Percentiles rank a stretch among this genome's conserved stretches.
These are phyloP conservation scores for Lissocephala sabroskyi DNA, from an alignment of 2,888 invertebrate species.

Conservation along the genomic window DNA sequence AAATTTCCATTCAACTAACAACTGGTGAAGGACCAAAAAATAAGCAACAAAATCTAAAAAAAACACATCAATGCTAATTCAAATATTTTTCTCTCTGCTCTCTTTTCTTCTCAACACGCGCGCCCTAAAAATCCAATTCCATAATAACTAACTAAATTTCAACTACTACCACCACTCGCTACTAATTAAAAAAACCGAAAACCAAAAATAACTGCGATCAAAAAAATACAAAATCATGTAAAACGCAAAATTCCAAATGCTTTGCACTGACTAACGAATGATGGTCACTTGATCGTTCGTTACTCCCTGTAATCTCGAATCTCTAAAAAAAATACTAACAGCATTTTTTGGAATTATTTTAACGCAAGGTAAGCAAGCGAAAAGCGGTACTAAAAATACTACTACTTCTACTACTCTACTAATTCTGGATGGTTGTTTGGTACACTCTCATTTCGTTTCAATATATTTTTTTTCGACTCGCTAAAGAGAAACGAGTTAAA, in stretches of 20 bases:
- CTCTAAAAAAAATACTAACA: conserved; percentile 74
- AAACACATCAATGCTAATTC: conserved; percentile 59
- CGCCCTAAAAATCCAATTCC: conserved; percentile 41
- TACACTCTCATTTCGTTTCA: conserved; percentile 34
- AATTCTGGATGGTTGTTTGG: conserved; percentile 69
- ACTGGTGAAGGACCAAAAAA: conserved; percentile 19
- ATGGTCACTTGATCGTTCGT: conserved; percentile 28
- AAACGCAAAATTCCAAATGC: conserved; percentile 36
- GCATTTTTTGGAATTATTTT: conserved; percentile 99
- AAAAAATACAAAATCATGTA: conserved; percentile 7
- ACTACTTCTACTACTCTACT: conserved; percentile 40
- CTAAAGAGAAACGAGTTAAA: conserved; percentile 5
- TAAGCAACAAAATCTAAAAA: conserved; percentile 23
- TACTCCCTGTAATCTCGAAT: conserved; percentile 31
- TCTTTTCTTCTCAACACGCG: conserved; percentile 68
- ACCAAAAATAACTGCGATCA: conserved; percentile 19
- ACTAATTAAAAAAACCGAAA: conserved; percentile 30
- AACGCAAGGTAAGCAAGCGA: conserved; percentile 93
- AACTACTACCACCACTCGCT: conserved; percentile 38
- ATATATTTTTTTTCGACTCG: conserved; percentile 35
- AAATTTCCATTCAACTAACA: not conserved
- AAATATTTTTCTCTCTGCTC: conserved; percentile 65
- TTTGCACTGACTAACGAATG: conserved; percentile 35
- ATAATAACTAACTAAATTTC: conserved; percentile 26
- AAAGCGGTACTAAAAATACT: conserved; percentile 55